Evolutionary conservation across 2,797 vertebrate genomes (phyloP).

Genomic region (Onychomys leucogaster): DNA sequence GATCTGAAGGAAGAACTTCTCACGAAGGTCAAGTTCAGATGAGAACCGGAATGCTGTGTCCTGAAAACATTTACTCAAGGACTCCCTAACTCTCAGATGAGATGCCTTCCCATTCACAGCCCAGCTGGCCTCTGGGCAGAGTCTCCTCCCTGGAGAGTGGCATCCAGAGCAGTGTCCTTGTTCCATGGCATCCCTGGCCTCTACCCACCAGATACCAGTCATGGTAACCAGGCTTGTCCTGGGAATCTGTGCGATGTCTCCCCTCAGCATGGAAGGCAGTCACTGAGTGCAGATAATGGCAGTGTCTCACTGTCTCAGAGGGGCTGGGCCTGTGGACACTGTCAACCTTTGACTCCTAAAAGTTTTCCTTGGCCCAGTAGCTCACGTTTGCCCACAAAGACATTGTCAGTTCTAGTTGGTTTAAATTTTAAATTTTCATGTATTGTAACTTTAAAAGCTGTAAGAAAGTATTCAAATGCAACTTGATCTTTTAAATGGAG

Average conservation of each 20-base stretch:
- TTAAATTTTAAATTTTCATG: background rate
- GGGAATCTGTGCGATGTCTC: background rate
- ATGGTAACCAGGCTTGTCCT: background rate
- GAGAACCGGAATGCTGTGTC: background rate
- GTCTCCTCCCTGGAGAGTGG: rapidly evolving
- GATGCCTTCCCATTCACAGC: rapidly evolving
- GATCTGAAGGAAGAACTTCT: background rate
- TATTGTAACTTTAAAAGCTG: background rate
- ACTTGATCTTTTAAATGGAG: background rate
- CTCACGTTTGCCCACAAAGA: background rate
- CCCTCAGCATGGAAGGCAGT: too few species aligned
- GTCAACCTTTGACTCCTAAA: background rate
- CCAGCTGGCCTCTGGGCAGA: background rate
- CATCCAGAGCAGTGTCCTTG: rapidly evolving
- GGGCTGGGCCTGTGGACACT: rapidly evolving
- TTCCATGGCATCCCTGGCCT: rapidly evolving
- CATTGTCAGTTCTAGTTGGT: background rate
- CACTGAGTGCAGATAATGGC: rapidly evolving
- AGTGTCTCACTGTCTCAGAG: rapidly evolving
- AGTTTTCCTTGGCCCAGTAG: background rate
- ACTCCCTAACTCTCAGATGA: too few species aligned
- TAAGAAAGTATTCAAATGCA: constrained; percentile 11
- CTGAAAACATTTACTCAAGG: rapidly evolving
- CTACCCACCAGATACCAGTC: background rate
- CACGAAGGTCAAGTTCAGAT: background rate